phyloP scores from a whole-genome alignment of 2,113 vertebrate genomes.

The Pedionomus torquatus region DNA sequence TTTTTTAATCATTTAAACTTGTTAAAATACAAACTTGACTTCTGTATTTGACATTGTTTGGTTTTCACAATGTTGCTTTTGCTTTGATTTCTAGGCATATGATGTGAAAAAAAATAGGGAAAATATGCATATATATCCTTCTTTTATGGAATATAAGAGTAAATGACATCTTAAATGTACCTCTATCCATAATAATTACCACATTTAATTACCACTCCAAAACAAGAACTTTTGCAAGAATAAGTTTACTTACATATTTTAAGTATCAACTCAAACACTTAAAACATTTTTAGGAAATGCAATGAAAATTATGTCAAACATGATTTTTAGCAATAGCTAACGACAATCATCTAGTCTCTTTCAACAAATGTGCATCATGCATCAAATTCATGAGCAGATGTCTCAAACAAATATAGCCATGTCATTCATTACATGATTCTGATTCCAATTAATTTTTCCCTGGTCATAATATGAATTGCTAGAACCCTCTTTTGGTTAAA shows the following conservation, averaged over 20 bases:
- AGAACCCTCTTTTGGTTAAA: neutral
- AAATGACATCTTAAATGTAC: neutral
- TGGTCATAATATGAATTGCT: neutral
- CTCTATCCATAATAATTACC: neutral
- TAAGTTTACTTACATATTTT: neutral
- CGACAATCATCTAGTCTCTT: neutral
- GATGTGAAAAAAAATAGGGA: neutral
- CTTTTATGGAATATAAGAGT: neutral
- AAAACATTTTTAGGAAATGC: neutral
- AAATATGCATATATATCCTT: accelerated
- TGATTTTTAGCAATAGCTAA: neutral
- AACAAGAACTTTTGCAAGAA: neutral
- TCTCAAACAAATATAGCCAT: neutral
- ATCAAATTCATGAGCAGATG: neutral
- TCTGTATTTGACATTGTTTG: neutral
- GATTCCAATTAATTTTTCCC: neutral
- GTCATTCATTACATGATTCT: neutral
- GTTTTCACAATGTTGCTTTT: neutral
- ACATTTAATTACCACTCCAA: neutral
- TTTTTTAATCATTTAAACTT: neutral
- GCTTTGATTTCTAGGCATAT: neutral
- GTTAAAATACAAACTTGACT: neutral
- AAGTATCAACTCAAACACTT: neutral
- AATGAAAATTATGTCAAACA: neutral
- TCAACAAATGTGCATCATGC: neutral